A percentile compares a stretch with the other conserved stretches of the same genome.
phyloP scores from a whole-genome alignment of 2,113 vertebrate species.

The Halcyon malimbica region DNA sequence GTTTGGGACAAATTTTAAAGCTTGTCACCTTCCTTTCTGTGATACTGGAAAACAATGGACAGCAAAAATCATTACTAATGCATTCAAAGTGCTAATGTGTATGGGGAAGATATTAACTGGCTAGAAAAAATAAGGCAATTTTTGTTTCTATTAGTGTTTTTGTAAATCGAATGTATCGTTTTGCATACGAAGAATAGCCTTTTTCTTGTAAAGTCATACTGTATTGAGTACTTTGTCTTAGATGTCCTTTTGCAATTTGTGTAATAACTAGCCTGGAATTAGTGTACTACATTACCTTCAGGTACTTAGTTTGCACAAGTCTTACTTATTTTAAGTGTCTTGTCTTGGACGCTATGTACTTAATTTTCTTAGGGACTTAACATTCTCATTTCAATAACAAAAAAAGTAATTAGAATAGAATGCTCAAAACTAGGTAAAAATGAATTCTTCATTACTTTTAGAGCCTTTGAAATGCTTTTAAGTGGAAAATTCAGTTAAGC shows the following conservation, averaged over 20 bases:
- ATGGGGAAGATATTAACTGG: background rate
- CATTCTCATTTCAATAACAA: background rate
- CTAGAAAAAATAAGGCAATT: background rate
- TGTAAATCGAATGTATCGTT: background rate
- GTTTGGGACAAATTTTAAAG: background rate
- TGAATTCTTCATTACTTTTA: background rate
- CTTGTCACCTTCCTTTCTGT: background rate
- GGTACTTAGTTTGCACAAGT: background rate
- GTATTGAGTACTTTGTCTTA: background rate
- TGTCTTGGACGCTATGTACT: background rate
- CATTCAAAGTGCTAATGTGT: background rate
- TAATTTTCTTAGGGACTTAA: background rate
- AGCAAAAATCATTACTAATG: background rate
- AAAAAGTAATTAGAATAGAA: background rate
- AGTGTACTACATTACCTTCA: background rate
- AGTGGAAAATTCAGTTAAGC: background rate
- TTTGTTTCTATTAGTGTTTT: background rate
- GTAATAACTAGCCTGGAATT: background rate
- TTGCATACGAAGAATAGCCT: background rate
- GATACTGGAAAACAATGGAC: background rate
- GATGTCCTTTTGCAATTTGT: background rate
- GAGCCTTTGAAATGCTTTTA: background rate
- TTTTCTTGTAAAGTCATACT: background rate
- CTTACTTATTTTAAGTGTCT: background rate
- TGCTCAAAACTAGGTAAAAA: background rate